Evolutionary conservation across 2,888 invertebrate genomes (phyloP), one percentile per base, ranked within the genome.

Genomic region (Drosophila ezoana): DNA sequence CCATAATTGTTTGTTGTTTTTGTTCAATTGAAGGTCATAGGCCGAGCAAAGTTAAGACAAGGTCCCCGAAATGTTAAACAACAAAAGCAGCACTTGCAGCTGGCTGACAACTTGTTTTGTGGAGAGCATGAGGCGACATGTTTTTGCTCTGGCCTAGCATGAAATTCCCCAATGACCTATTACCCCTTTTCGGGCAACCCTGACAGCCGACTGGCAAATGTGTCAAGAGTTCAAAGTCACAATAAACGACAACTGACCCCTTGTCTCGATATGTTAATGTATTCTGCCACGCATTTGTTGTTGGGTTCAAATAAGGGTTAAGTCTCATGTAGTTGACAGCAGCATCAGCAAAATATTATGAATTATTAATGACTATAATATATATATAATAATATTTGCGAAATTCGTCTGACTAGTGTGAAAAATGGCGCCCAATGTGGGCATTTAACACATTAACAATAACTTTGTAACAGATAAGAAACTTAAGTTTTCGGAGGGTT

Each of bases 191-290:
- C 57, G 70, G 45, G 51, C 65, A 72, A 77, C 71, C 79, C 67
- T 84, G 81, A 76, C 84, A 81, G 68, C 38, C 76, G 57, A 69
- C 70, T 85, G 86, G 61, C 86, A 85, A 85, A 82, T 85, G 79
- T 83, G 86, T 83, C 83, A 86, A 79, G 74, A 83, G 86, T 83
- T 86, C 83, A 83, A 83, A 86, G 79, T 83, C 81, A 66, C 70
- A 70, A 68, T 52, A 68, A 73, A 49, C 60, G 45, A 41, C 56
- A 54, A 56, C 58, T 58, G 61, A 71, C 71, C 65, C 41, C 16
- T 11, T 59, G 38, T 18, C 41, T 45, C 35, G 47, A 5, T 18
- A 4, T 40, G 35, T 35, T 13, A 2, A 35, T 35, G 35, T 28
- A 28, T 35, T 35, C 13, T 44, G 23, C 16, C 28, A 43, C 14